Base-by-base conservation (phyloP, 2,888 invertebrate species). In the Lepidocyrtinus sp. region DNA sequence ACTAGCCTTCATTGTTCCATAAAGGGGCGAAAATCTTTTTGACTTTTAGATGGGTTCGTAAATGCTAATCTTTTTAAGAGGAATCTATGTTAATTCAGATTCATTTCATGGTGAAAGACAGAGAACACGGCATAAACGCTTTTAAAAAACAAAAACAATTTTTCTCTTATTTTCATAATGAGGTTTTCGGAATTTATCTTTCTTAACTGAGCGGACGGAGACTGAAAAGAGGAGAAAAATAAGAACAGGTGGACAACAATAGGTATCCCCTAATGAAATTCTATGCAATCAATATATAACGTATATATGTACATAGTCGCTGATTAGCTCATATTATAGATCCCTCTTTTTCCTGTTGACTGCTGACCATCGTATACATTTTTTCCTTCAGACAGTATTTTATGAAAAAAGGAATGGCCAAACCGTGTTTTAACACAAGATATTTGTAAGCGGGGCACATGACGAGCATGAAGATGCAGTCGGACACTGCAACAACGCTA, bases 211-310 rank as follows among this genome's bases (percentile, higher is more conserved):
- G 45, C 7, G 9, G 36, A 36, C 36, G 36, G 36, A 36, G 36
- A 36, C 36, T 36, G 46, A 25, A 17, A 65, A 17, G 25, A 25
- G 19, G 62, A 46, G 17, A 45, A 74, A 46, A 70, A 59, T 67
- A 72, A 69, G 77, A 78, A 78, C 77, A 78, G 77, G 77, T 78
- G 77, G 77, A 71, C 77, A n/a, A n/a, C n/a, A n/a, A n/a, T n/a
- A n/a, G n/a, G n/a, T n/a, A n/a, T n/a, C n/a, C 62, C 19, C 36
- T 9, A 45, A 63, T 19, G 61, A 72, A 61, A 71, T 19, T 19
- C 61, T 63, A 61, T 27, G 59, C 61, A 70, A 24, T 70, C 55
- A 70, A 5, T 26, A 21, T 27, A 21, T 59, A 59, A 50, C 21
- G 69, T 36, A 36, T 36, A 36, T 12, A 36, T n/a, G n/a, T n/a